Evolutionary conservation across 2,113 vertebrate genomes (phyloP), one percentile per base, ranked within the genome.

Genomic region (Sorex araneus): DNA sequence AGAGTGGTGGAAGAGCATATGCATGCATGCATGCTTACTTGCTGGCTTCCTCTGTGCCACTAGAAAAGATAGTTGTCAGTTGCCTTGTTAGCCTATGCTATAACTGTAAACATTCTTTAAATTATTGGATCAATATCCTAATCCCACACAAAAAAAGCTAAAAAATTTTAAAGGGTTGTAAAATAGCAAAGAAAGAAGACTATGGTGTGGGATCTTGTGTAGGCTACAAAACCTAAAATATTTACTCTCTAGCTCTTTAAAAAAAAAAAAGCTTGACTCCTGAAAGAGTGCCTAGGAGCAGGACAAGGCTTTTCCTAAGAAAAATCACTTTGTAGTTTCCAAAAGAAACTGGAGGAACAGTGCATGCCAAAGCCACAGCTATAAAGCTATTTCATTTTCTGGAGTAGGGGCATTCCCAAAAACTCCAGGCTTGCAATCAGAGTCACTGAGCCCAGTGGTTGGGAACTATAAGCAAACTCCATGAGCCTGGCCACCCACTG

Each of bases 71-170:
- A 36, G 3, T 81, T 15, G 2, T 28, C 57, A 60, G 57, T 2
- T 60, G 5, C 18, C 21, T 19, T 60, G 57, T 70, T 75, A 92
- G 63, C 28, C 21, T 80, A 11, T 36, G 45, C 28, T 70, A 0
- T 57, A 12, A 34, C 25, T 7, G 9, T 28, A 67, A 40, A 13
- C 15, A 18, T n/a, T 81, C 71, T 82, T n/a, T 43, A 89, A 92
- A 70, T 11, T 75, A 21, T 32, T 5, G 34, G 28, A 0, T 23
- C 21, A 18, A 19, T 9, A 9, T 0, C n/a, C 34, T 87, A 23
- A n/a, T 79, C 76, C 69, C 86, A n/a, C 23, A 71, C 76, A 21
- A 45, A 76, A 90, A 73, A 43, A 30, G 18, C 45, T 86, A 90
- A 23, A 89, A 50, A 43, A 21, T 54, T 94, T 89, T 77, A 75